These are phyloP conservation scores for Teinopalpus imperialis DNA, from an alignment of 2,888 invertebrate genomes.

Conservation along the genomic window DNA sequence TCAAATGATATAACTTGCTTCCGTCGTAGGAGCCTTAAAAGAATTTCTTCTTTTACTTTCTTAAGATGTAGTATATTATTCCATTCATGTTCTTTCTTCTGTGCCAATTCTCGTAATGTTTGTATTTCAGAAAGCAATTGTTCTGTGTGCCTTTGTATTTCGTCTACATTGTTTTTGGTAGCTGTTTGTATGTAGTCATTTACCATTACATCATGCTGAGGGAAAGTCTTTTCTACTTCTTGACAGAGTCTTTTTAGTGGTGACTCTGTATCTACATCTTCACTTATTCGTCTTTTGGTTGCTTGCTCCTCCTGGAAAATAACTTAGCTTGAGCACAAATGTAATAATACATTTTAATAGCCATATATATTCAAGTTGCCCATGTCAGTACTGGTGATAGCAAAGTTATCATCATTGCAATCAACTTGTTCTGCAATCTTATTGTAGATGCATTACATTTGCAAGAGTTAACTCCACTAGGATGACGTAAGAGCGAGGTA, in stretches of 20 bases:
- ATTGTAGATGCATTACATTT: too few relatives aligned
- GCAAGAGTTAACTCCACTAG: too few relatives aligned
- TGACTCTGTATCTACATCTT: slow-evolving; percentile 69
- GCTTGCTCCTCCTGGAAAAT: slow-evolving; percentile 62
- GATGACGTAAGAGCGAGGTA: too few relatives aligned
- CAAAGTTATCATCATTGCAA: too few relatives aligned
- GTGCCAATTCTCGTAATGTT: slow-evolving; percentile 87
- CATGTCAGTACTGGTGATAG: too few relatives aligned
- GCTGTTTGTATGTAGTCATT: slow-evolving; percentile 84
- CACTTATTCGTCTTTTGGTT: slow-evolving; percentile 61
- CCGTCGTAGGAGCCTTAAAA: slow-evolving; percentile 86
- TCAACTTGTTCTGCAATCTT: too few relatives aligned
- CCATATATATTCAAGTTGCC: too few relatives aligned
- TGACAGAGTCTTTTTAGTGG: slow-evolving; percentile 74
- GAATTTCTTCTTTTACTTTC: slow-evolving; percentile 92
- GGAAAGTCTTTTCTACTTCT: slow-evolving; percentile 76
- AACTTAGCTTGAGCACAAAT: slow-evolving; percentile 1
- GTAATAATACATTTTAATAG: too few relatives aligned
- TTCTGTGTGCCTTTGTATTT: slow-evolving; percentile 84
- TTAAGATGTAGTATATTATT: slow-evolving; percentile 91
- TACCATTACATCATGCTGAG: slow-evolving; percentile 82
- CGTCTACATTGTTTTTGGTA: slow-evolving; percentile 82
- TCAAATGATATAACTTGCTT: slow-evolving; percentile 83
- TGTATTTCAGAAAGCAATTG: slow-evolving; percentile 85
- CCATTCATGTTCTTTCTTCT: slow-evolving; percentile 93